A percentile compares a stretch with the other conserved stretches of the same genome.
Evolutionary conservation across 2,888 invertebrate species (phyloP).

Genomic region (Gari tellinella): DNA sequence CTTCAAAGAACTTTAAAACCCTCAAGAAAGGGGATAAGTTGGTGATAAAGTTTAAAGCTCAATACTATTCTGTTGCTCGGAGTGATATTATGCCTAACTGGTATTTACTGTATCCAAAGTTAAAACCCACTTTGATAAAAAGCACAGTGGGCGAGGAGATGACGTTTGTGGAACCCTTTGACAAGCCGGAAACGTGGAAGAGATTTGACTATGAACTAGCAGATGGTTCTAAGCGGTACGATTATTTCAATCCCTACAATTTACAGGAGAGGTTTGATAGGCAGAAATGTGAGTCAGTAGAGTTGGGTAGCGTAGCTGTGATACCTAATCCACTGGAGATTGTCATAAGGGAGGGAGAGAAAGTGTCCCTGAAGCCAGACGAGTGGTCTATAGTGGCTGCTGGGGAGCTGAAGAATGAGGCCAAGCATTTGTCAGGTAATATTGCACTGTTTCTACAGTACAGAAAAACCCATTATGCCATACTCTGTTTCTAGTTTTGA

Average conservation of each 20-base stretch:
- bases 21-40: constrained; percentile 67
- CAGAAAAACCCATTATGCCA: not conserved
- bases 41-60: constrained; percentile 69
- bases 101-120: constrained; percentile 70
- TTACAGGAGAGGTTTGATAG: constrained; percentile 70
- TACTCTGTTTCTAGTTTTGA: no score
- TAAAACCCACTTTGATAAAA: constrained; percentile 68
- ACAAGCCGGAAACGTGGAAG: constrained; percentile 75
- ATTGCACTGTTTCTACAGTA: not conserved
- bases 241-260: constrained; percentile 73
- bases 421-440: constrained; percentile 69
- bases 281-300: constrained; percentile 36
- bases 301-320: constrained; percentile 44
- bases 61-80: constrained; percentile 76
- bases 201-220: constrained; percentile 72
- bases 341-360: constrained; percentile 13
- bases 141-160: constrained; percentile 74
- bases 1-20: constrained; percentile 68
- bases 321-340: constrained; percentile 70
- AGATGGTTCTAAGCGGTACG: constrained; percentile 57
- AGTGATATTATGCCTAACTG: constrained; percentile 78
- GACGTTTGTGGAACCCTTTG: constrained; percentile 74
- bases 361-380: constrained; percentile 38
- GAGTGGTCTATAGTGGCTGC: constrained; percentile 63
- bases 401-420: constrained; percentile 59